Evolutionary conservation across 2,797 vertebrate genomes (phyloP), one percentile per base, ranked within the genome.

Genomic region (Phoeniculus purpureus): DNA sequence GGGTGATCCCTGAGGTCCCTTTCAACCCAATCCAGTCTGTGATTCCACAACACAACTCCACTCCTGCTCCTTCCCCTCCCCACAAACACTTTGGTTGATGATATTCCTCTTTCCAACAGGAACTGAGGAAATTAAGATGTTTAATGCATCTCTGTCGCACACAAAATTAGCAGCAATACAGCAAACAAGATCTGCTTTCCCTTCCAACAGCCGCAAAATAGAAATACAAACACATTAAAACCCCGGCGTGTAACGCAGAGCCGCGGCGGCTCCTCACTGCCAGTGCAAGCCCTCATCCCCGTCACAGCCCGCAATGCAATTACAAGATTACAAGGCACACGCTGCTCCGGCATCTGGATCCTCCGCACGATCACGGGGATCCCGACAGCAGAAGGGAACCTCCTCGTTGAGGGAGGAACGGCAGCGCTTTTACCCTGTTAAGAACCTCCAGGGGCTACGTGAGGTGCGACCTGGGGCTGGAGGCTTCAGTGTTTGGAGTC

Each of bases 251-350:
- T 47, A 58, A 43, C 5, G 6, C 59, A 56, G 87, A 70, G 71
- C 29, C 76, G 5, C 13, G 0, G 60, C 87, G 75, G 83, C 65
- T 84, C 87, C 82, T 52, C 5, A 1, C 65, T 77, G 78, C 74
- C 77, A 34, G 5, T 6, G 45, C 79, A 83, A 93, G 82, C 81
- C 89, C 88, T 90, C 64, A 86, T 86, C 91, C 89, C 89, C 11
- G 70, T 93, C 93, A 87, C 91, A 82, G 86, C 81, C 79, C 85
- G 34, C 74, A 73, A 70, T 10, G 71, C 82, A 93, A 92, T 96
- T 85, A 95, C 71, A 43, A 91, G 91, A 95, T 91, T 84, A 93
- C 77, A 79, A 76, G 94, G 88, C 94, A 90, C 94, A 95, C 6
- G 81, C 95, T 87, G 91, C 80, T 93, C 26, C 87, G 62, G 85